Evolutionary conservation across 2,888 invertebrate genomes (phyloP), one percentile per base, ranked within the genome.

Genomic region (Notocelia uddmanniana): DNA sequence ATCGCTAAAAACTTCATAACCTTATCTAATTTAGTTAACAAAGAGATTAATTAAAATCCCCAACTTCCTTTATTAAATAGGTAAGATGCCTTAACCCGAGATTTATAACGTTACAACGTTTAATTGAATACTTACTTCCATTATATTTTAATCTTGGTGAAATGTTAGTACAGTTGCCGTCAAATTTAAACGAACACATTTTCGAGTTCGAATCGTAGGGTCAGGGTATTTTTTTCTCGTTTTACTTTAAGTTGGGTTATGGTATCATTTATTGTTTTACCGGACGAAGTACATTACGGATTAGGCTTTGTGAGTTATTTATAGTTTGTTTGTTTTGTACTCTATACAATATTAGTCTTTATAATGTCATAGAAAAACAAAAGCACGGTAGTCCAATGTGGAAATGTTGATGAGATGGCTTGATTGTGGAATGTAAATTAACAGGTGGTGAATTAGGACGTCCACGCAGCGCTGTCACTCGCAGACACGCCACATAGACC

Each of bases 11-110:
- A 87, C 84, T 87, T 89, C 78, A 74, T 79, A 81, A 80, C 83
- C 83, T 86, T 87, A 86, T 87, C 84, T 84, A 81, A 87, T 87
- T 85, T 81, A 83, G 78, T 81, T 78, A 83, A 87, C 85, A 85
- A 88, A 86, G 81, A 85, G 85, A 84, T 89, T 88, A 86, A 87
- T 88, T 87, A 85, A 88, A 85, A 66, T 87, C 84, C 80, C 77
- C 77, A 86, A 86, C 81, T 85, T 80, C 74, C 82, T 85, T 87
- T 85, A 87, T 85, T 85, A 84, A 85, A 80, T 81, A 79, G 79
- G 81, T 80, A 81, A 76, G 79, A 78, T 77, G 76, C 79, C 64
- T 70, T 82, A 81, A 85, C 13, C 48, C 48, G 55, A 13, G 26
- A 13, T 21, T 15, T 10, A 21, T 9, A 11, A 9, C 13, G 3